phyloP scores from a whole-genome alignment of 2,797 vertebrate genomes.

The Tiaroga cobitis region DNA sequence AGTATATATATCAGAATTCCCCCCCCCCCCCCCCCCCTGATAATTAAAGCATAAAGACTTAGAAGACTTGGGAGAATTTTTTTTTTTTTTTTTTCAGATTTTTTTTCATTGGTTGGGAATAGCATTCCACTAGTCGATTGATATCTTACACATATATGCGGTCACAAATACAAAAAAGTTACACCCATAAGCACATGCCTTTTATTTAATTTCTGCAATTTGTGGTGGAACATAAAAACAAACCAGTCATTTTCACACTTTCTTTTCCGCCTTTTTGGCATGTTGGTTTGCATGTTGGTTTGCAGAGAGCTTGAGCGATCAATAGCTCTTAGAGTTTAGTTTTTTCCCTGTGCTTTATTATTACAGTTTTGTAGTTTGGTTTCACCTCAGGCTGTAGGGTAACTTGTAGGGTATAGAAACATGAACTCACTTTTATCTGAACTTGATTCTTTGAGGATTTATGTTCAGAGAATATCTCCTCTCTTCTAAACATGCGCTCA shows the following conservation, averaged over 20 bases:
- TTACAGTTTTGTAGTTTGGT: slow-evolving; percentile 49
- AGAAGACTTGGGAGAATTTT: background rate
- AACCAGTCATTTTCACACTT: slow-evolving; percentile 32
- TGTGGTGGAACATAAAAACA: slow-evolving; percentile 21
- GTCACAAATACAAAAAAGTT: slow-evolving; percentile 20
- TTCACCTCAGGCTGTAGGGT: background rate
- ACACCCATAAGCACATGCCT: slow-evolving; percentile 5
- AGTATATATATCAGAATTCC: too few species aligned
- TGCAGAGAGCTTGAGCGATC: slow-evolving; percentile 38
- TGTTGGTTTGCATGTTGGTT: slow-evolving; percentile 37
- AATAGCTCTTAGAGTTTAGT: slow-evolving; percentile 50
- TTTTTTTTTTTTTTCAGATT: background rate
- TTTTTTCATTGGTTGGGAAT: background rate
- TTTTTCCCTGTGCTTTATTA: slow-evolving; percentile 49
- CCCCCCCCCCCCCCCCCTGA: too few species aligned
- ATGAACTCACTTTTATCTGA: slow-evolving; percentile 21
- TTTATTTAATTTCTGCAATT: slow-evolving; percentile 23
- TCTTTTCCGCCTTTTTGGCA: slow-evolving; percentile 2
- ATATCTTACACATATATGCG: slow-evolving; percentile 19
- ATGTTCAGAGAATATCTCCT: background rate
- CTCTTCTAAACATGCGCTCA: background rate
- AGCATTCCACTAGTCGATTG: background rate
- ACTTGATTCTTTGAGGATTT: slow-evolving; percentile 26
- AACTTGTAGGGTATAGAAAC: background rate
- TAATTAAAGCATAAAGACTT: too few species aligned